Conservation (phyloP, 2,113 vertebrate genomes). For the Aegotheles bennettii region DNA sequence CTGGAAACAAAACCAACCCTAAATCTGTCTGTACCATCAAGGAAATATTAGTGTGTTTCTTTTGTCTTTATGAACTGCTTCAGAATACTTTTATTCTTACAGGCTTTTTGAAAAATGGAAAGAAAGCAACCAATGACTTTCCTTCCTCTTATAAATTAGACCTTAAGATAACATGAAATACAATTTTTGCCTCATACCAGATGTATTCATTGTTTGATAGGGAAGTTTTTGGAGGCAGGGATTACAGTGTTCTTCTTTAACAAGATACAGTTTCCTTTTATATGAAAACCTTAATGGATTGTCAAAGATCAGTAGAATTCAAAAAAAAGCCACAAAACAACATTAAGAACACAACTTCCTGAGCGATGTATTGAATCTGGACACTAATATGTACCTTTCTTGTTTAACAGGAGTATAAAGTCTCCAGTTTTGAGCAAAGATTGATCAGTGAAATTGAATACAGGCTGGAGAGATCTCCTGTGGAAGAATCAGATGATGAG, state of each 20-base stretch:
- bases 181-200: conserved; percentile 8
- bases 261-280: conserved; percentile 24
- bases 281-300: conserved; percentile 19
- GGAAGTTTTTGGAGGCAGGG: not conserved
- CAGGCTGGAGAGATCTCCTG: conserved; percentile 90
- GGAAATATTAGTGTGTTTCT: not conserved
- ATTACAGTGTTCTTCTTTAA: conserved; percentile 19
- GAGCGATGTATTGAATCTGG: not conserved
- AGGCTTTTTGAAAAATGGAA: not conserved
- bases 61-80: conserved; percentile 28
- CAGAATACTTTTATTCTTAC: not conserved
- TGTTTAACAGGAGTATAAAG: conserved; percentile 89
- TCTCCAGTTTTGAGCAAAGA: conserved; percentile 97
- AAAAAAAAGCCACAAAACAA: not conserved
- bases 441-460: conserved; percentile 98
- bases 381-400: not conserved
- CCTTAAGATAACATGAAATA: conserved; percentile 51
- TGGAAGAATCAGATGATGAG: conserved; percentile 92
- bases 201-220: conserved; percentile 26
- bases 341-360: not conserved
- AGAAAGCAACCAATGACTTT: conserved; percentile 11
- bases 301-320: not conserved
- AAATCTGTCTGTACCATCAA: not conserved
- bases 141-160: conserved; percentile 17
- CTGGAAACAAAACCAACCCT: not conserved